These are phyloP conservation scores for Myoxocephalus aenaeus DNA, from an alignment of 2,797 vertebrate genomes.

Conservation along the genomic window DNA sequence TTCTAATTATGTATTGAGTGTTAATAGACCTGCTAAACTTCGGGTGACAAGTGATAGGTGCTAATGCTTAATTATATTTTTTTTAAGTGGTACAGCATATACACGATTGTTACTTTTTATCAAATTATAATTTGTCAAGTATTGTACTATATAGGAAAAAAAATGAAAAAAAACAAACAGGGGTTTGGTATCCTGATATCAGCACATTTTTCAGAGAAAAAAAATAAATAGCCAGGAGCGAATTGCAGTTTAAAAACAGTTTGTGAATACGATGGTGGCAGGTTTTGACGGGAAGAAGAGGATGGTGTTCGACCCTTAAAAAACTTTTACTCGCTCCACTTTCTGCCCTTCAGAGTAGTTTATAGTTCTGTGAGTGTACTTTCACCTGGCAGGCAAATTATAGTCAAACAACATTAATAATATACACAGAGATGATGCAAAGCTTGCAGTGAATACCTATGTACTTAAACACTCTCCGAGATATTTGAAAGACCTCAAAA, in stretches of 20 bases:
- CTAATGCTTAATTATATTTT: background rate
- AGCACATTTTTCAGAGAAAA: background rate
- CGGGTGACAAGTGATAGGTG: background rate
- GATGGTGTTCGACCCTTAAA: conserved; percentile 18
- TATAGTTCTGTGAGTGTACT: conserved; percentile 23
- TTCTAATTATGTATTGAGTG: background rate
- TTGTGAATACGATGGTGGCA: conserved; percentile 5
- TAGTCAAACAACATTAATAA: conserved; percentile 42
- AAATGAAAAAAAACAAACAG: too few relatives aligned
- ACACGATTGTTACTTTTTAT: too few relatives aligned
- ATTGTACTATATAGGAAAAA: too few relatives aligned
- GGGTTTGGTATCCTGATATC: background rate
- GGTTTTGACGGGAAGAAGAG: conserved; percentile 10
- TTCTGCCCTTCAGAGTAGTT: conserved; percentile 25
- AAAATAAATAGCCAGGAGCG: background rate
- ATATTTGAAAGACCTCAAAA: background rate
- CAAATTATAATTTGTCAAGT: too few relatives aligned
- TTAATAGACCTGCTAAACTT: background rate
- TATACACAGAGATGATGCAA: conserved; percentile 39
- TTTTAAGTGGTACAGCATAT: background rate
- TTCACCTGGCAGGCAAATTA: conserved; percentile 45
- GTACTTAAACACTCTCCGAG: background rate
- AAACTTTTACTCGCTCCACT: conserved; percentile 19
- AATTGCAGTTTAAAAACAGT: background rate
- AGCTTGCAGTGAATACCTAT: conserved; percentile 31